Base-by-base conservation (phyloP, 2,113 vertebrate genomes). In the Xenotilapia flavipinnis region DNA sequence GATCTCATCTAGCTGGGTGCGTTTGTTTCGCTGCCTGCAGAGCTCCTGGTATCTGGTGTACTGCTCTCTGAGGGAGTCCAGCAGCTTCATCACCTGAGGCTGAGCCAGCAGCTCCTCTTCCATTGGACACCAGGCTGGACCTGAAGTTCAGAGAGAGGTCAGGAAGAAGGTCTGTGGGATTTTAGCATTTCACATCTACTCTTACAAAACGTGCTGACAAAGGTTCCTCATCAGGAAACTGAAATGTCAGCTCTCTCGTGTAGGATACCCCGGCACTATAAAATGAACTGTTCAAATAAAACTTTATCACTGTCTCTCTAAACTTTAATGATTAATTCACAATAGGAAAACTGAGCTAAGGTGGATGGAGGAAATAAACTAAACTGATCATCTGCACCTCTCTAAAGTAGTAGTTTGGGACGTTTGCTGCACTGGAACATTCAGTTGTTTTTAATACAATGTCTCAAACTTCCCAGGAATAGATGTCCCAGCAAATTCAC, bases 11-110 rank as follows among this genome's bases (percentile, higher is more conserved):
- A 99, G 96, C 87, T 99, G 99, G 0, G 97, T 97, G 81, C 98
- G 98, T n/a, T 99, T 99, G 95, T 97, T 99, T 3, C 98, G 97
- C 54, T 98, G 99, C 6, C 99, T 95, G 86, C 99, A 99, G 5
- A 99, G 97, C 89, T 99, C 98, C 94, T 99, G 99, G 95, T 99
- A 99, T 80, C 97, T 96, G 0, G 98, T 99, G 86, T 99, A 99
- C 38, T 99, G 98, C 87, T 99, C 98, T 79, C 98, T 94, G 62
- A 99, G 97, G 0, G 99, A 99, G 95, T 99, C 99, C 13, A 99
- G 56, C 40, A 99, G 97, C 94, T 99, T 99, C 97, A 99, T 98
- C 47, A 99, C 99, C 94, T 99, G 98, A 9, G 98, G 98, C 94
- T 99, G 98, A 81, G 98, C 99, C 91, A 99, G 96, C 21, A 99